Conservation (phyloP, 2,888 invertebrate species). For the Hecatera dysodea region DNA sequence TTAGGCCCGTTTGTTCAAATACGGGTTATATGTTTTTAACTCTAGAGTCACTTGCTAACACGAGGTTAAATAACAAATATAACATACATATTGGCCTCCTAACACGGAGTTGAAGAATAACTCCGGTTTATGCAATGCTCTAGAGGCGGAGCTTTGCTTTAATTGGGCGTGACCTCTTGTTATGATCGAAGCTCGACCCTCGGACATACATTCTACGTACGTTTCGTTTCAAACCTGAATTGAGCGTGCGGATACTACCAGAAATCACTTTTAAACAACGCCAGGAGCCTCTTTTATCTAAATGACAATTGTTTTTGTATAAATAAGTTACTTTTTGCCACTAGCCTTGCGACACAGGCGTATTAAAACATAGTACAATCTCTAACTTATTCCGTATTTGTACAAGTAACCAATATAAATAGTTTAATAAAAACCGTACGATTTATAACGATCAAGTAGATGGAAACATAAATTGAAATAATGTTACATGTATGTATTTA, state of each 20-base stretch:
- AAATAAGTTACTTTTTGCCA: slow-evolving; percentile 37
- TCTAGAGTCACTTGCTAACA: no score
- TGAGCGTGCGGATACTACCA: slow-evolving; percentile 34
- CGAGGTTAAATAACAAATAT: no score
- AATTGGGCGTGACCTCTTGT: background rate
- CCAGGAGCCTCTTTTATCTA: slow-evolving; percentile 34
- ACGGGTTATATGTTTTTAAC: no score
- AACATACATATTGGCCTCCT: no score
- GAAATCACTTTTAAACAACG: slow-evolving; percentile 15
- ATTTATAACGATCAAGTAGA: slow-evolving; percentile 64
- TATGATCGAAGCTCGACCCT: background rate
- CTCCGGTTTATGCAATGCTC: no score
- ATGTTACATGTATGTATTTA: slow-evolving; percentile 65
- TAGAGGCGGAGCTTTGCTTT: background rate
- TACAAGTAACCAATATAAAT: slow-evolving; percentile 60
- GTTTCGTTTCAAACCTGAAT: slow-evolving; percentile 8
- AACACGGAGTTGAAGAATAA: no score
- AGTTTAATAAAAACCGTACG: slow-evolving; percentile 46
- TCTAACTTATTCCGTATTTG: slow-evolving; percentile 57
- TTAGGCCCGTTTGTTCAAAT: no score
- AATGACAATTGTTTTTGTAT: slow-evolving; percentile 41
- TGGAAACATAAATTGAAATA: slow-evolving; percentile 42
- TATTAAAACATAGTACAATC: slow-evolving; percentile 66
- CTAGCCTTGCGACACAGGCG: slow-evolving; percentile 14
- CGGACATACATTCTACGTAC: background rate